These are phyloP conservation scores for Rousettus madagascariensis DNA, from an alignment of 2,797 vertebrate genomes.

Conservation along the genomic window DNA sequence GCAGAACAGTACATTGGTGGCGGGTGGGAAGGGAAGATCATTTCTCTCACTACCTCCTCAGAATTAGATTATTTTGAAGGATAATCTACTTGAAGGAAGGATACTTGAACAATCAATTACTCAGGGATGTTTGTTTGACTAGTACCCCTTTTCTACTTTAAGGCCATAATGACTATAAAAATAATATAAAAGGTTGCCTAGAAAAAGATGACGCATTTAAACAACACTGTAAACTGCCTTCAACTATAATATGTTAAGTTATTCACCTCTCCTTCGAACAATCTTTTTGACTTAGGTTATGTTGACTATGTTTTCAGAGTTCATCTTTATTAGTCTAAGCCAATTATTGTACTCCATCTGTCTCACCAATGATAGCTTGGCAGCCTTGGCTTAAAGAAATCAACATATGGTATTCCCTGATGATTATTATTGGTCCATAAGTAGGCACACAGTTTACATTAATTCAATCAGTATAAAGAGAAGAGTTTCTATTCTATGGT, in stretches of 20 bases:
- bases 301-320: not conserved
- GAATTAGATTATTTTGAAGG: not conserved
- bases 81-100: not conserved
- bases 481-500: not conserved
- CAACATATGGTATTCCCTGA: not conserved
- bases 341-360: not conserved
- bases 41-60: not conserved
- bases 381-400: not conserved
- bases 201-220: not conserved
- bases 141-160: not conserved
- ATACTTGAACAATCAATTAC: not conserved
- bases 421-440: not conserved
- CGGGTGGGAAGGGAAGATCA: accelerated
- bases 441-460: not conserved
- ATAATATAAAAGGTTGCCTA: not conserved
- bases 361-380: not conserved
- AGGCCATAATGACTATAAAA: not conserved
- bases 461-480: not conserved
- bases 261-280: not conserved
- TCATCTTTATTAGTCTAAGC: not conserved
- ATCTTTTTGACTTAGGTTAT: not conserved
- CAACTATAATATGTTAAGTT: not conserved
- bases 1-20: not conserved
- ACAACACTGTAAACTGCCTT: not conserved
- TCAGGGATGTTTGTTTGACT: not conserved